These are phyloP conservation scores for Kryptolebias ocellatus DNA, from an alignment of 2,797 vertebrate species.

Conservation along the genomic window DNA sequence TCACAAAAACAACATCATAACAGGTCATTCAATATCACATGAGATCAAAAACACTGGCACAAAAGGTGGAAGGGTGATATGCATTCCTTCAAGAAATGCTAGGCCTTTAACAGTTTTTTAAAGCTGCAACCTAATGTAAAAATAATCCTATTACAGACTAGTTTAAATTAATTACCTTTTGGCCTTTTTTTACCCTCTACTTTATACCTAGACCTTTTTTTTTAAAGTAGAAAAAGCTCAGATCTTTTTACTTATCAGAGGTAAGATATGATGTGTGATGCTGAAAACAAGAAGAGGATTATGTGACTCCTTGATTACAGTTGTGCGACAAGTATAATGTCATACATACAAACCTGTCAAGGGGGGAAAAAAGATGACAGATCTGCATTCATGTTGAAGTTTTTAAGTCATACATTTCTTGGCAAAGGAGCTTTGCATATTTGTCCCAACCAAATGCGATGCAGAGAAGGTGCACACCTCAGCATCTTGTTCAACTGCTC, in stretches of 20 bases:
- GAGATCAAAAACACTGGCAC: too few relatives aligned
- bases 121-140: conserved; percentile 4
- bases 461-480: conserved; percentile 59
- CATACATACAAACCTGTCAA: conserved; percentile 5
- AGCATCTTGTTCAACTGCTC: conserved; percentile 67
- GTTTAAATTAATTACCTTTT: not conserved
- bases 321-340: not conserved
- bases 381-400: conserved; percentile 17
- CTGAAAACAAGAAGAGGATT: too few relatives aligned
- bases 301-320: not conserved
- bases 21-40: too few relatives aligned
- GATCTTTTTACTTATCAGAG: not conserved
- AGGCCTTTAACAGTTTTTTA: too few relatives aligned
- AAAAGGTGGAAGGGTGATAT: too few relatives aligned
- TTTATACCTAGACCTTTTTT: not conserved
- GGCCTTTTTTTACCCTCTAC: conserved; percentile 7
- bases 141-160: conserved; percentile 4
- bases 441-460: conserved; percentile 58
- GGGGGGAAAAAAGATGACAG: conserved; percentile 11
- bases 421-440: conserved; percentile 37
- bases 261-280: not conserved
- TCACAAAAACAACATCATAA: too few relatives aligned
- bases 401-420: conserved; percentile 25
- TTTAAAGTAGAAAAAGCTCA: not conserved
- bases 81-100: too few relatives aligned